Percentiles rank a stretch among this genome's conserved stretches.
These are phyloP conservation scores for Sula dactylatra DNA, from an alignment of 2,113 vertebrate species.

Conservation along the genomic window DNA sequence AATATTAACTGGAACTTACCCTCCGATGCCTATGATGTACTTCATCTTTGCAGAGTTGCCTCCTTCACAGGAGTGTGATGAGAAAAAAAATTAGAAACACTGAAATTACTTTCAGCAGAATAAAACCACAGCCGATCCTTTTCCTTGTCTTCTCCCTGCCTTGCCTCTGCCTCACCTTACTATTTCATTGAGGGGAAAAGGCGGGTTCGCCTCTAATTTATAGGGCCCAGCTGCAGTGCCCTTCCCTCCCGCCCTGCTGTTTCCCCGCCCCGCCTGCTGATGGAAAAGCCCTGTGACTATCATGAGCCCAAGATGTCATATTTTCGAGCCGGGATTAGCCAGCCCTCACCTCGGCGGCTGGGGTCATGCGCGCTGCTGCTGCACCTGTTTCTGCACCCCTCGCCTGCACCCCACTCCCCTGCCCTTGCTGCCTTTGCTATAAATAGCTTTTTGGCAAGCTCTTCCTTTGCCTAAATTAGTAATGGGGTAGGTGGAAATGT, in stretches of 20 bases:
- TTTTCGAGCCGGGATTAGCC: neutral
- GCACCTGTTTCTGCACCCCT: conserved; percentile 63
- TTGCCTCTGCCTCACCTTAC: neutral
- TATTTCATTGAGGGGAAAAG: conserved; percentile 82
- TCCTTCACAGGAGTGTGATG: neutral
- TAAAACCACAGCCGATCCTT: fast-evolving
- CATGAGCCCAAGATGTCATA: neutral
- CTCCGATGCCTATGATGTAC: conserved; percentile 89
- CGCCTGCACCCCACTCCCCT: neutral
- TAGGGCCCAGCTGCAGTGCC: neutral
- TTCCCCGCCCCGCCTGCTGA: neutral
- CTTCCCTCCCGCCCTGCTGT: neutral
- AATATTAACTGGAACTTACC: conserved; percentile 75
- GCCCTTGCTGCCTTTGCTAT: neutral
- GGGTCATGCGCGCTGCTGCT: neutral
- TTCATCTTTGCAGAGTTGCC: conserved; percentile 73
- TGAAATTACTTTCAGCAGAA: fast-evolving
- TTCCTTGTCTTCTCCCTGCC: fast-evolving
- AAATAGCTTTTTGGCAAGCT: conserved; percentile 56
- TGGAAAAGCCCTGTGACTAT: neutral
- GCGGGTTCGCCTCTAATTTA: neutral
- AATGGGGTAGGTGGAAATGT: conserved; percentile 50
- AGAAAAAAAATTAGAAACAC: fast-evolving
- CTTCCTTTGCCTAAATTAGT: conserved; percentile 77
- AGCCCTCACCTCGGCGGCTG: fast-evolving